Conservation (phyloP, 2,888 invertebrate genomes). For the Drosophila basisetae region DNA sequence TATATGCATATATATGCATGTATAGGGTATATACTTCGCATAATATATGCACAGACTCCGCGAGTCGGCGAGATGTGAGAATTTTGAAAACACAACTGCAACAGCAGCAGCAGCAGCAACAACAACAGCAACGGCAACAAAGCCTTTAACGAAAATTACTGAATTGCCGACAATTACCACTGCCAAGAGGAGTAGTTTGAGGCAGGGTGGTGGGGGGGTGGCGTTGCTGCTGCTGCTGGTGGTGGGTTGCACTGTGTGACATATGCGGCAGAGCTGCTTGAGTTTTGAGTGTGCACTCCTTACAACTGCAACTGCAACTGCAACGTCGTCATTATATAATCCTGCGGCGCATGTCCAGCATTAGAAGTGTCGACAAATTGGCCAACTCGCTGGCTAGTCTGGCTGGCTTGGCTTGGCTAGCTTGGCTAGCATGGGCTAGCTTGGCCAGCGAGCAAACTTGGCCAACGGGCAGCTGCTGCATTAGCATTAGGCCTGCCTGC, state of each 20-base stretch:
- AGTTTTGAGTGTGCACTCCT: conserved; percentile 59
- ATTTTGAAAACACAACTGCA: conserved; percentile 29
- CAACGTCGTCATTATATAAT: conserved; percentile 48
- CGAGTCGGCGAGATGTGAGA: conserved; percentile 75
- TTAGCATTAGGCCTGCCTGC: conserved; percentile 59
- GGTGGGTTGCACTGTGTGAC: conserved; percentile 50
- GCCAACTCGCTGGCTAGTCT: conserved; percentile 27
- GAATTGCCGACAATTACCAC: conserved; percentile 76
- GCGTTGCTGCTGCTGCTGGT: background rate
- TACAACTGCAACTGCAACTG: conserved; percentile 48
- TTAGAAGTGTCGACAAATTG: conserved; percentile 80
- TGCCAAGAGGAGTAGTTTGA: conserved; percentile 16
- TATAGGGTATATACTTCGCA: conserved; percentile 2
- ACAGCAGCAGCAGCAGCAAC: conserved; percentile 4
- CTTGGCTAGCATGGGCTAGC: conserved; percentile 15
- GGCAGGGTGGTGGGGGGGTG: background rate
- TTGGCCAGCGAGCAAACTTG: conserved; percentile 32
- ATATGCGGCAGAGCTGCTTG: conserved; percentile 55
- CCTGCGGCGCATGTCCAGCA: conserved; percentile 68
- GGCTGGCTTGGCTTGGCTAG: conserved; percentile 6
- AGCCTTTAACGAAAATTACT: conserved; percentile 71
- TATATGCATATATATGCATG: conserved; percentile 5
- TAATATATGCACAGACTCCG: conserved; percentile 49
- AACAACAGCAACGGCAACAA: conserved; percentile 40
- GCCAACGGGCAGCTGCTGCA: conserved; percentile 62